A percentile compares a stretch with the other conserved stretches of the same genome.
Conservation (phyloP, 2,888 invertebrate species). For the Villa cingulata region DNA sequence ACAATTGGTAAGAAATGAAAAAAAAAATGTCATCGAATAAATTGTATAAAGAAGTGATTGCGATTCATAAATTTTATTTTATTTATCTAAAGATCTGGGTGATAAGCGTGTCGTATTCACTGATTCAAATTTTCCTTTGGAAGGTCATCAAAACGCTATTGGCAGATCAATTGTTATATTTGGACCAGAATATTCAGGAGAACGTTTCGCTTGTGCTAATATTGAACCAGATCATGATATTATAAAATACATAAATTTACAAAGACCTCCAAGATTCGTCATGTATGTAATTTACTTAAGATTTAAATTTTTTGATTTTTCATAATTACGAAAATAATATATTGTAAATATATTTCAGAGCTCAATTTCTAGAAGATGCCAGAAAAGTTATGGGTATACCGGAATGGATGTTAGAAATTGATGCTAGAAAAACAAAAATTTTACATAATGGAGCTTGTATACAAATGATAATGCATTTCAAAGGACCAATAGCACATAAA, state of each 20-base stretch:
- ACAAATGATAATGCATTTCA: slow-evolving; percentile 76
- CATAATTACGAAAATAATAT: not conserved
- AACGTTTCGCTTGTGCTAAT: slow-evolving; percentile 78
- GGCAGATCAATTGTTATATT: slow-evolving; percentile 77
- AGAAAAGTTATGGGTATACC: slow-evolving; percentile 72
- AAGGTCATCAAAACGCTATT: slow-evolving; percentile 60
- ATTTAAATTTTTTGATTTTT: not conserved
- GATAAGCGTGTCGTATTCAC: slow-evolving; percentile 59
- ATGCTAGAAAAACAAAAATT: slow-evolving; percentile 62
- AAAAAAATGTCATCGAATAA: not conserved
- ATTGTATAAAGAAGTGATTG: too few relatives aligned
- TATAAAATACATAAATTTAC: slow-evolving; percentile 75
- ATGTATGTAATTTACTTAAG: slow-evolving; percentile 41
- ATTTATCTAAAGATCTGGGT: slow-evolving; percentile 47
- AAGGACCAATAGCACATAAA: slow-evolving; percentile 62
- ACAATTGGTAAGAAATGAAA: slow-evolving; percentile 45
- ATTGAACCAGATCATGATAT: slow-evolving; percentile 83
- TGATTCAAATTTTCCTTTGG: slow-evolving; percentile 79
- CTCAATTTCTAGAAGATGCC: slow-evolving; percentile 71
- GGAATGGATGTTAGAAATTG: slow-evolving; percentile 79
- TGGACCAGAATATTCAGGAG: slow-evolving; percentile 54
- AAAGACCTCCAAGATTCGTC: slow-evolving; percentile 76
- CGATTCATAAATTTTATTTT: not conserved
- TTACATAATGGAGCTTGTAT: slow-evolving; percentile 68
- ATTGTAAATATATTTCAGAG: slow-evolving; percentile 38